Evolutionary conservation across 2,113 vertebrate species (phyloP).

Genomic region (Pollimyrus isidori): DNA sequence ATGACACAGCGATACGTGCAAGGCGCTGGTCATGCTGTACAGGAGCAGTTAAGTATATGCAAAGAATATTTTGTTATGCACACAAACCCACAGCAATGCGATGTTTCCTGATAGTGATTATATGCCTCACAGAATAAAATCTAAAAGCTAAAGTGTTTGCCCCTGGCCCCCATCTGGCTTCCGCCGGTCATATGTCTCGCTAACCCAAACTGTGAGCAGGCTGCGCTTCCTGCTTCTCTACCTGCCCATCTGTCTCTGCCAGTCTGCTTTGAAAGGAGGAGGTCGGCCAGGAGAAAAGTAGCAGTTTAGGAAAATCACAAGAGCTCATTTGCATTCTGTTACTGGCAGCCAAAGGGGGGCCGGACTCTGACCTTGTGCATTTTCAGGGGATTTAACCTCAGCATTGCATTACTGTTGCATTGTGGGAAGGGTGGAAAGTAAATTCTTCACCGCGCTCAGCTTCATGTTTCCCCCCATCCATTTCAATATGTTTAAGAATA

Average conservation of each 20-base stretch:
- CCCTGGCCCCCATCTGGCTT: not conserved
- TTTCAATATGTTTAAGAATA: not conserved
- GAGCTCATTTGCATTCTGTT: not conserved
- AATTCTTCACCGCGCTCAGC: not conserved
- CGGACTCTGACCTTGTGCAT: conserved; percentile 7
- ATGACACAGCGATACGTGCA: not conserved
- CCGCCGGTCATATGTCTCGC: not conserved
- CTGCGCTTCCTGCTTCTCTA: not conserved
- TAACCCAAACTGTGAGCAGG: not conserved
- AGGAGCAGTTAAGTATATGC: not conserved
- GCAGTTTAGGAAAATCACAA: not conserved
- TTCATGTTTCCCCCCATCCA: not conserved
- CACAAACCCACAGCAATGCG: not conserved
- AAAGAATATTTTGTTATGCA: not conserved
- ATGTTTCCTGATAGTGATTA: not conserved
- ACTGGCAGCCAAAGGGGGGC: not conserved
- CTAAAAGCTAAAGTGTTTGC: not conserved
- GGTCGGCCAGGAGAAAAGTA: not conserved
- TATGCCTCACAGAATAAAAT: not conserved
- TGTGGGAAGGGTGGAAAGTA: not conserved
- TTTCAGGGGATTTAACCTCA: not conserved
- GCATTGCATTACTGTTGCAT: not conserved
- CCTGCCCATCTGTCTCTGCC: conserved; percentile 1
- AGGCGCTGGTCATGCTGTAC: not conserved
- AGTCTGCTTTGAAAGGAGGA: not conserved